A percentile compares a stretch with the other conserved stretches of the same genome.
These are phyloP conservation scores for Rousettus madagascariensis DNA, from an alignment of 2,797 vertebrate genomes.

Conservation along the genomic window DNA sequence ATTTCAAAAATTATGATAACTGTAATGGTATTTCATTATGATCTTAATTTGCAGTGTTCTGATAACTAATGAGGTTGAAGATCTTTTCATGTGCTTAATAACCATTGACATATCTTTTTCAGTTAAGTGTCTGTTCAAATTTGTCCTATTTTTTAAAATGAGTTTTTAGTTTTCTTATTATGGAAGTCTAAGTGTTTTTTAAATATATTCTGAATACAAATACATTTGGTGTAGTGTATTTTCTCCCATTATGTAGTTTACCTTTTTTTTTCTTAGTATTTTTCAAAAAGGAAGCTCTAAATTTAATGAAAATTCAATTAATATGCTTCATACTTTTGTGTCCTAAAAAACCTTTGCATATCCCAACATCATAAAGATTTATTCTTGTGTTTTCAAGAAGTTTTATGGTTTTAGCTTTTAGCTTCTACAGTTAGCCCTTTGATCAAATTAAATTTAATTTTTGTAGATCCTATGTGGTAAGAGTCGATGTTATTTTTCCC, in stretches of 20 bases:
- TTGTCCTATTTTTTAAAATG: not conserved
- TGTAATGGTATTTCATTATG: not conserved
- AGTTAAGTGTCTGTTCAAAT: not conserved
- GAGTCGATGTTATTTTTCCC: not conserved
- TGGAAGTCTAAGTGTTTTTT: not conserved
- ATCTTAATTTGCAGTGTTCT: not conserved
- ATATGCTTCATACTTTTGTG: not conserved
- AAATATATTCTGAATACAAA: not conserved
- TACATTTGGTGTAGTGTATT: not conserved
- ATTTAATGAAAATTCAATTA: not conserved
- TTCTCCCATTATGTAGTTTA: not conserved
- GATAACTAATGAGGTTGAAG: not conserved
- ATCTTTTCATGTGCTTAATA: too few species aligned
- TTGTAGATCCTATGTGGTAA: not conserved
- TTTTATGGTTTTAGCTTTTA: not conserved
- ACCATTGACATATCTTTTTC: not conserved
- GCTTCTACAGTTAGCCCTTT: not conserved
- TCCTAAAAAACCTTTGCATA: not conserved
- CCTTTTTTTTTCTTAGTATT: not conserved
- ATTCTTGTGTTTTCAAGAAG: not conserved
- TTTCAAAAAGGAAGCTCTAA: not conserved
- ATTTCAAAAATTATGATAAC: not conserved
- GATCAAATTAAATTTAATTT: not conserved
- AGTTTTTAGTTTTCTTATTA: not conserved
- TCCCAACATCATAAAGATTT: not conserved